Evolutionary conservation across 2,797 vertebrate species (phyloP), one percentile per base, ranked within the genome.

Genomic region (Rhinatrema bivittatum): DNA sequence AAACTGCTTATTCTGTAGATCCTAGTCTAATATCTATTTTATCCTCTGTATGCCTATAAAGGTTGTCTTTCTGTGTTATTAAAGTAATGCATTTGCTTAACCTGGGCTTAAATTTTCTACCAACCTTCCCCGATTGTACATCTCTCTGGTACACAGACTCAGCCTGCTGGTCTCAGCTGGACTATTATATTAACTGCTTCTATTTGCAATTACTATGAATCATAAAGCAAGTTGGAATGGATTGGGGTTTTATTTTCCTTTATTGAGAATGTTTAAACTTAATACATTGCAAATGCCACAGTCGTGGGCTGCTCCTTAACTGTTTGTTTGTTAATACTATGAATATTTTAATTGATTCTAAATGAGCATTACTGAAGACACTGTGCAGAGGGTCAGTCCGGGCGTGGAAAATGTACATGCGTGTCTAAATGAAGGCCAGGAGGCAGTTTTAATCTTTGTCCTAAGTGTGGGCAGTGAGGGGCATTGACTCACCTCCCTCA

Each of bases 11-110:
- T 73, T 65, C 64, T 35, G 34, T 46, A 46, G 68, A 62, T 68
- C 65, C 60, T 62, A 60, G 58, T 69, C 62, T 65, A 66, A 71
- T 74, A 77, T 82, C 81, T 79, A 75, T 76, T 69, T 58, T 66
- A 49, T 56, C 63, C 47, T 62, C 50, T 62, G 50, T 40, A 66
- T 65, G 68, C 72, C 50, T 59, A 72, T 56, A 50, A 44, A 44
- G 32, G 48, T 67, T 34, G 46, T 71, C 68, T 70, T 53, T 45
- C 36, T 36, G 14, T 45, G 60, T 73, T 70, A 71, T 75, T 74
- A 71, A 71, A 70, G 70, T 54, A 68, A 76, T 47, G 53, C 49
- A 36, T 72, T 74, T 70, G 65, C 69, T 68, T 70, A 74, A 74
- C 70, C 72, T 66, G 56, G 71, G 52, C 53, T 56, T 56, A 61